These are phyloP conservation scores for Lampris incognitus DNA, from an alignment of 2,113 vertebrate species.

Conservation along the genomic window DNA sequence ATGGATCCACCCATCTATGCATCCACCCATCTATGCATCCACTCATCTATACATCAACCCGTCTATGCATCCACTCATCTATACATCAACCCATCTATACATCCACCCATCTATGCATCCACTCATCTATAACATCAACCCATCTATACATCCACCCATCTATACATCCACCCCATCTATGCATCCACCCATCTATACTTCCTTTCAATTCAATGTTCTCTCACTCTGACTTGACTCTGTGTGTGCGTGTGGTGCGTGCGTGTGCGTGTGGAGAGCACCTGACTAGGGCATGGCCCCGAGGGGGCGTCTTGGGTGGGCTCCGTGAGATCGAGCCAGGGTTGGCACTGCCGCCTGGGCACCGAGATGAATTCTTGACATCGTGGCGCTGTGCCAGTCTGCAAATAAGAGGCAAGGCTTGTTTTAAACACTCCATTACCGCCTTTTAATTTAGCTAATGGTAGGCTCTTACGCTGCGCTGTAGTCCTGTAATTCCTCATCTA, in stretches of 20 bases:
- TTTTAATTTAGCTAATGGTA: conserved; percentile 43
- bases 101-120: too few species aligned
- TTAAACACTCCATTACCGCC: conserved; percentile 35
- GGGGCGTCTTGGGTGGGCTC: conserved; percentile 58
- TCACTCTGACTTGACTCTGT: conserved; percentile 1
- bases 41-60: too few species aligned
- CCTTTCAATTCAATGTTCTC: conserved; percentile 1
- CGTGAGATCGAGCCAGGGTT: conserved; percentile 45
- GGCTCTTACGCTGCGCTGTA: conserved; percentile 20
- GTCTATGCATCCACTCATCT: too few species aligned
- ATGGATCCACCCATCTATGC: too few species aligned
- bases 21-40: too few species aligned
- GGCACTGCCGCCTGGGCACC: conserved; percentile 44
- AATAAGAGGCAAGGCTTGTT: conserved; percentile 11
- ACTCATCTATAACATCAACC: too few species aligned
- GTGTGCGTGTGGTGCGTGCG: not conserved
- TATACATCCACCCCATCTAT: too few species aligned
- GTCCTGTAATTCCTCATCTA: conserved; percentile 2
- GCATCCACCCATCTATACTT: too few species aligned
- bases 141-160: too few species aligned
- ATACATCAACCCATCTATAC: too few species aligned
- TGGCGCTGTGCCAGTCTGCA: conserved; percentile 33
- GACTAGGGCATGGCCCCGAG: conserved; percentile 25
- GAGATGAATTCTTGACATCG: conserved; percentile 42
- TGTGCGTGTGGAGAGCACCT: conserved; percentile 7